Evolutionary conservation across 2,888 invertebrate species (phyloP), one percentile per base, ranked within the genome.

Genomic region (Rambutsinella grinnellia): DNA sequence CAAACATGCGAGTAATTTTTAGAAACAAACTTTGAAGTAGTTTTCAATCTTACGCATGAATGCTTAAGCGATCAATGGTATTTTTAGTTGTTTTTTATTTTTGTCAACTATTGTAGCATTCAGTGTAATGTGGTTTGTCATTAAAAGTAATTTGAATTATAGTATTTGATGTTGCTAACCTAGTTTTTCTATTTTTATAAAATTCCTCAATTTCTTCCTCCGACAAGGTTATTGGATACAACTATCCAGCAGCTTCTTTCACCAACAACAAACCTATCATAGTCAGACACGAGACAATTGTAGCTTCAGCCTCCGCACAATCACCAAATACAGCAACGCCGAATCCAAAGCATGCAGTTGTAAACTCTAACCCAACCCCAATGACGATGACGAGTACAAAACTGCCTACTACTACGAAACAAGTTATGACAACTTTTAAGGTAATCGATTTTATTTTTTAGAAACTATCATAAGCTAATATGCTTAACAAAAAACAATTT

Each of bases 231-330:
- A 10, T 57, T 24, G 66, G 66, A 10, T 66, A 66, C 28, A 56
- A 26, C 27, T 66, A 66, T 44, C 66, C 66, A 17, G 54, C 24
- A 8, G 13, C 36, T 36, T 57, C 66, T 21, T n/a, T 23, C 15
- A 13, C 1, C 49, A 49, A 49, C 28, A 44, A 53, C 46, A 66
- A 66, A 21, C 66, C 66, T 8, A 26, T 66, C 13, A 13, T 66
- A 1, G 66, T 56, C 10, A 44, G 66, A 57, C 57, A 66, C 23
- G 66, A 66, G 19, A 66, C 46, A 46, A 57, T 66, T 26, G 57
- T 66, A 24, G 56, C 66, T 17, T 56, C 66, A n/a, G 66, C 26
- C 2, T 66, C 66, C 26, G 17, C 46, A 1, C 65, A 10, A 36
- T 17, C 54, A 44, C 15, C 23, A 2, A 3, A 26, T 24, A n/a